These are phyloP conservation scores for Xiphophorus hellerii DNA, from an alignment of 2,113 vertebrate genomes.

Conservation along the genomic window DNA sequence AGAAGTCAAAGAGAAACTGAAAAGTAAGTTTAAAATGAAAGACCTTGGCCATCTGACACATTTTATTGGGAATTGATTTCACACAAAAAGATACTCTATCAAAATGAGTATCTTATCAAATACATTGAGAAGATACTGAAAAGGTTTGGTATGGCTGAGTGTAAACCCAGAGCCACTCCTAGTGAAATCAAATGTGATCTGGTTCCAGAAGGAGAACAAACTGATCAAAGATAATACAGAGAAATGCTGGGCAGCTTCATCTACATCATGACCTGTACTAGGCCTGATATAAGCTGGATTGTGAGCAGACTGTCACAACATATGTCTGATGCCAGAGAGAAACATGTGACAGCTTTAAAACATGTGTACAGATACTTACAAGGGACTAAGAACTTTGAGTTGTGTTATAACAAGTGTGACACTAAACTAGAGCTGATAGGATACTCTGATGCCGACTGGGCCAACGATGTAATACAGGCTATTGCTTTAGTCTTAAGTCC, in stretches of 20 bases:
- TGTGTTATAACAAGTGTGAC: neutral
- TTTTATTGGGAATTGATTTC: too few relatives aligned
- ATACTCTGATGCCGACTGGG: neutral
- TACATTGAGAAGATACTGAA: neutral
- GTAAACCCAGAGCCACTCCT: neutral
- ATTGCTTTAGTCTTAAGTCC: neutral
- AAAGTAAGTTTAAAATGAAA: too few relatives aligned
- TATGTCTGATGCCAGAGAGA: neutral
- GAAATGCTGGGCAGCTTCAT: neutral
- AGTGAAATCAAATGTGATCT: neutral
- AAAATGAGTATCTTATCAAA: neutral
- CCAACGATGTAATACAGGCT: neutral
- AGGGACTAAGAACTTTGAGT: neutral
- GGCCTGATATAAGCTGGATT: constrained; percentile 4
- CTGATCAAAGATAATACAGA: neutral
- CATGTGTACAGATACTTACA: neutral
- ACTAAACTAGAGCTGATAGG: neutral
- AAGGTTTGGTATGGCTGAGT: neutral
- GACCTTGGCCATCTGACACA: too few relatives aligned
- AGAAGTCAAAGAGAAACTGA: too few relatives aligned
- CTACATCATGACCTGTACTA: neutral
- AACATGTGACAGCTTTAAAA: neutral
- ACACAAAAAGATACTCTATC: neutral
- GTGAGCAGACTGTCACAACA: constrained; percentile 1
- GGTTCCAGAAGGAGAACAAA: neutral